Conservation (phyloP, 2,888 invertebrate genomes). For the Ctenicera cuprea region DNA sequence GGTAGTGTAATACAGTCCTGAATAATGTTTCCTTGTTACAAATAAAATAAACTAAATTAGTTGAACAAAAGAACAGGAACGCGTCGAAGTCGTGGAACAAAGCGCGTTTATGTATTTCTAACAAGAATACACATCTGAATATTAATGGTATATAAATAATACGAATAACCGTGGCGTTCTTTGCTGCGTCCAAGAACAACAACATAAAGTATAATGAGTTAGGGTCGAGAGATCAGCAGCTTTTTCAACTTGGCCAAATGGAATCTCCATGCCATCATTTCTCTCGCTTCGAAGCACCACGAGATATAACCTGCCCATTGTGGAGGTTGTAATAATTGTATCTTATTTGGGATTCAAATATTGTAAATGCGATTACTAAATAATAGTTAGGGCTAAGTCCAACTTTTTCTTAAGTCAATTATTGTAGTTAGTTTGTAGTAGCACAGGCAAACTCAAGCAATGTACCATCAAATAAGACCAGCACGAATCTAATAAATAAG, state of each 20-base stretch:
- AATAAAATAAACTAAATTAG: slow-evolving; percentile 35
- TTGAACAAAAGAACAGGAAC: slow-evolving; percentile 29
- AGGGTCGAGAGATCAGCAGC: slow-evolving; percentile 39
- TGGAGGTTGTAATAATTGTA: slow-evolving; percentile 12
- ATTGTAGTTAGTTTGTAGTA: too few species aligned
- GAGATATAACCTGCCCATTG: slow-evolving; percentile 7
- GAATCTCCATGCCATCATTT: slow-evolving; percentile 17
- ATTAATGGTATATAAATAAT: slow-evolving; percentile 43
- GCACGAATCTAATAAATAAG: too few species aligned
- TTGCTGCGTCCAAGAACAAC: slow-evolving; percentile 35
- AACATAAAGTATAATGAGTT: slow-evolving; percentile 40
- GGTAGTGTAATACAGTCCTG: not conserved
- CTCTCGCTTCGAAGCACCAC: not conserved
- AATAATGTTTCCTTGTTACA: slow-evolving; percentile 1
- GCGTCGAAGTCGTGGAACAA: slow-evolving; percentile 35
- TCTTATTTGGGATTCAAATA: slow-evolving; percentile 25
- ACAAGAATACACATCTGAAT: slow-evolving; percentile 36
- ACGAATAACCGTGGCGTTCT: slow-evolving; percentile 34
- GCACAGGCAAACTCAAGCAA: too few species aligned
- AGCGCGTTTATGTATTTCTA: slow-evolving; percentile 35
- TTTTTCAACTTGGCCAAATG: slow-evolving; percentile 18
- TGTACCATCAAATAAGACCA: too few species aligned
- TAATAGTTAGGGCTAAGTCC: slow-evolving; percentile 7
- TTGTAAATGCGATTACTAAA: slow-evolving; percentile 18
- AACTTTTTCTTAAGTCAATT: not conserved